Conservation (phyloP, 1,140 invertebrate species). For the Heliconius himera region DNA sequence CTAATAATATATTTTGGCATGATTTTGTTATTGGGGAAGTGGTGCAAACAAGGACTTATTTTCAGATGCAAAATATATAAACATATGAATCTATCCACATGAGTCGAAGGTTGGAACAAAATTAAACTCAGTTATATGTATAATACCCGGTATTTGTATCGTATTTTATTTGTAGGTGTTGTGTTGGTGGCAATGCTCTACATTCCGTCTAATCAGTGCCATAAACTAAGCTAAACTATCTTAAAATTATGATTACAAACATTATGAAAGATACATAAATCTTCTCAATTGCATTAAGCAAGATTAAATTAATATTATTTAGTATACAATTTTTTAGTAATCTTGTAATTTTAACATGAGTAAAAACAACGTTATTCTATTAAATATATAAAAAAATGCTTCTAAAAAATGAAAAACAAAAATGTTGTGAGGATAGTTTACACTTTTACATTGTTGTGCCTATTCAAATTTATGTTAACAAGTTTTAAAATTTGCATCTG, state of each 20-base stretch:
- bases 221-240: constrained; percentile 40
- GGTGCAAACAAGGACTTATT: not conserved
- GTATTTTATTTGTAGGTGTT: constrained; percentile 37
- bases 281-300: constrained; percentile 24
- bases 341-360: too few relatives aligned
- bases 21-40: constrained; percentile 28
- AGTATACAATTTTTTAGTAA: too few relatives aligned
- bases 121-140: constrained; percentile 18
- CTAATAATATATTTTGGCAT: constrained; percentile 37
- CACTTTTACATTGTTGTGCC: too few relatives aligned
- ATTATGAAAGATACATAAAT: constrained; percentile 40
- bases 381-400: not conserved
- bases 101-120: constrained; percentile 25
- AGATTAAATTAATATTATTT: not conserved
- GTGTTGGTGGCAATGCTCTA: constrained; percentile 48
- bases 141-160: constrained; percentile 36
- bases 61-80: not conserved
- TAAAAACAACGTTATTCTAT: not conserved
- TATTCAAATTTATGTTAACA: too few relatives aligned
- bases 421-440: too few relatives aligned
- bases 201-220: constrained; percentile 41
- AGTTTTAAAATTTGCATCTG: not conserved
- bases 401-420: too few relatives aligned
- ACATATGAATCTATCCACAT: constrained; percentile 31
- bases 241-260: constrained; percentile 41